Base-by-base conservation (phyloP, 2,888 invertebrate genomes). In the Uropetala carovei region DNA sequence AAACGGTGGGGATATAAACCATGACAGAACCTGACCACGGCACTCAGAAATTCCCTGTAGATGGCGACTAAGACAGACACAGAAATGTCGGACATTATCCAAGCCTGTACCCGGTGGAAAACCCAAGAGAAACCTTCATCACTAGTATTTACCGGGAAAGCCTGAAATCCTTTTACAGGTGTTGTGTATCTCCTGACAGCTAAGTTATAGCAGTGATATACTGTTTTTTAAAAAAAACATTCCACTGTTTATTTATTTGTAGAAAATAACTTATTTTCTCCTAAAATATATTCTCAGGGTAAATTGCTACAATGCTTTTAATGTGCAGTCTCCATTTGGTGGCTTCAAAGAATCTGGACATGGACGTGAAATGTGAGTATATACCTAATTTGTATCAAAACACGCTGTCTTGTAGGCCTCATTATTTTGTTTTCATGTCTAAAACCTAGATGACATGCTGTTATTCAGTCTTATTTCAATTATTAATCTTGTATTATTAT, bases 281-380 rank as follows among this genome's bases (percentile, higher is more conserved):
- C 81, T 22, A 11, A 58, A 7, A 60, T 89, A 0, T 81, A 93
- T 93, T 91, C 94, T 91, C 94, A 97, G 97, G 97, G 96, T 98
- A 4, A 98, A 98, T 95, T 97, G 97, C 92, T 98, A 97, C 94
- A 97, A 97, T 94, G 96, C 96, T 91, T 96, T 97, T 2, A 95
- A 96, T 14, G 95, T 97, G 2, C 98, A 98, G 94, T 97, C 97
- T 82, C 98, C 98, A n/a, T 98, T 98, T 94, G 98, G 98, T 92
- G 98, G 98, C 81, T 98, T 96, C 95, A 98, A 98, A 94, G 97
- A 97, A 94, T 98, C 98, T 57, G 98, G 98, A 92, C 96, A 97
- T 94, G 98, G 98, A 58, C 96, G 98, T 93, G 98, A 98, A 94
- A 93, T 94, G 95, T 95, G 94, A 94, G 95, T 94, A 91, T 58